These are phyloP conservation scores for Bembecia ichneumoniformis DNA, from an alignment of 2,888 invertebrate genomes.

Conservation along the genomic window DNA sequence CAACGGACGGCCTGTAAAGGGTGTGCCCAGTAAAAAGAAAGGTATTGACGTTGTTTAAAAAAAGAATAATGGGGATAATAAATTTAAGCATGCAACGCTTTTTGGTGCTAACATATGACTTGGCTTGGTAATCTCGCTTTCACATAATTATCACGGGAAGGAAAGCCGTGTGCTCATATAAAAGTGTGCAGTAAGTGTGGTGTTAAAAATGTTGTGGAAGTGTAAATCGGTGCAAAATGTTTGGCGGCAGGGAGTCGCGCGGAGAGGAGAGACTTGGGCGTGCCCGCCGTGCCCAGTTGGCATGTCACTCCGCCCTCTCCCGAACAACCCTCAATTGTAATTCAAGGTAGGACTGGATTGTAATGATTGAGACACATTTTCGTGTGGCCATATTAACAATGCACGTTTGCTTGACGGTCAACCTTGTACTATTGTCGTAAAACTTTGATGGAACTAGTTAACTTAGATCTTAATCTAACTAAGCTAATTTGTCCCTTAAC, in stretches of 20 bases:
- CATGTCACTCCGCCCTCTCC: not conserved
- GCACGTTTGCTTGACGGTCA: no score
- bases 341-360: no score
- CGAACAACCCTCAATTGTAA: no score
- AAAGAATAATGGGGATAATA: not conserved
- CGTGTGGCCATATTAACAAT: no score
- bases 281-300: conserved; percentile 12
- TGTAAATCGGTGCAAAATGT: conserved; percentile 2
- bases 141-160: not conserved
- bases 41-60: conserved; percentile 23
- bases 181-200: no score
- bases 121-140: not conserved
- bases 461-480: no score
- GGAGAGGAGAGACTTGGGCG: conserved; percentile 7
- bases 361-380: no score
- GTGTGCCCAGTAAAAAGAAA: conserved; percentile 41
- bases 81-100: not conserved
- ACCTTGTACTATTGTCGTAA: no score
- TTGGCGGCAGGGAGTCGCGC: conserved; percentile 5
- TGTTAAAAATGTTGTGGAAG: no score
- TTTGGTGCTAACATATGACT: not conserved
- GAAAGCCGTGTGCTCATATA: no score
- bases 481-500: no score
- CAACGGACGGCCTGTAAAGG: conserved; percentile 37
- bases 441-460: no score